phyloP scores from a whole-genome alignment of 2,888 invertebrate genomes.

The Tenthredo distinguenda region DNA sequence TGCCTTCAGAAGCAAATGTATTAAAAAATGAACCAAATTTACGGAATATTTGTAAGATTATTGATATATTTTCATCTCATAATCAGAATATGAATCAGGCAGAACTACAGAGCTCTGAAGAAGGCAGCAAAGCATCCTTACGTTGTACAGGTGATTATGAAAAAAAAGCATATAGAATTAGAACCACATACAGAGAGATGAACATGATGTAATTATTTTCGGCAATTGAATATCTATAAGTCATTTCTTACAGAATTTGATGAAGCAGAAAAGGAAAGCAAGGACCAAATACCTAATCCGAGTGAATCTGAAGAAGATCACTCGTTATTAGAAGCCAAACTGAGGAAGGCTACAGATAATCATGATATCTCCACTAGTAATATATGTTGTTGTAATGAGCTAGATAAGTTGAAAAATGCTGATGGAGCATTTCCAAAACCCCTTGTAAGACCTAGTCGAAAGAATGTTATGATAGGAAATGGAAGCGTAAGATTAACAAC shows the following conservation, averaged over 20 bases:
- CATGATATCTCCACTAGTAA: background rate
- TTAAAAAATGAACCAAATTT: background rate
- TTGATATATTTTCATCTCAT: background rate
- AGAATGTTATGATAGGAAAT: conserved; percentile 8
- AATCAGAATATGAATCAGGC: background rate
- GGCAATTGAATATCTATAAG: background rate
- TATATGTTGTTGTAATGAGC: conserved; percentile 12
- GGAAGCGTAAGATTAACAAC: conserved; percentile 7
- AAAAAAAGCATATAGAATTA: background rate
- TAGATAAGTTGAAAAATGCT: background rate
- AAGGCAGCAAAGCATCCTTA: background rate
- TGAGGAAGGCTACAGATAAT: background rate
- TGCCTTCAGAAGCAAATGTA: background rate
- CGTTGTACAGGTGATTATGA: conserved; percentile 11
- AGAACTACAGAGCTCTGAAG: background rate
- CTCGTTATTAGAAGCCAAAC: background rate
- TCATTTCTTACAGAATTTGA: conserved; percentile 7
- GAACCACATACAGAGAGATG: background rate
- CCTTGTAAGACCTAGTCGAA: background rate
- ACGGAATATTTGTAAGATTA: background rate
- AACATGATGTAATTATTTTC: background rate
- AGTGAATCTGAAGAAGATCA: conserved; percentile 4
- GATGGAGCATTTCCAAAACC: background rate
- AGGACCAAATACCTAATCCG: background rate
- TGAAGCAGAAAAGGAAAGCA: background rate